These are phyloP conservation scores for Ctenopoma multispine DNA, from an alignment of 2,797 vertebrate genomes.

Conservation along the genomic window DNA sequence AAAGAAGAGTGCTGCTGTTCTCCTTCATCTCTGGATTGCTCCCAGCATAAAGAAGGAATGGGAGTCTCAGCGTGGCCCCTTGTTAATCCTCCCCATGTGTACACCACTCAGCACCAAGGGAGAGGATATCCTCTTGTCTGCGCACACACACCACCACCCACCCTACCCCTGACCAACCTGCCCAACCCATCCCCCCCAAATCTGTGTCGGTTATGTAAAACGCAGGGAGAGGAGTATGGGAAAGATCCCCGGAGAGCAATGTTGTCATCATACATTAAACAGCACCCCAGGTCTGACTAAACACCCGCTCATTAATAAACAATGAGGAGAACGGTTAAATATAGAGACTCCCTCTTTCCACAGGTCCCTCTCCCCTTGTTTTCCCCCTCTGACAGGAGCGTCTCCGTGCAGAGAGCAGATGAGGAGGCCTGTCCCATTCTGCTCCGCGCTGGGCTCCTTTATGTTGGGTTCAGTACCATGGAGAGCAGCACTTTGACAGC, in stretches of 20 bases:
- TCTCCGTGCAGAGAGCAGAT: conserved; percentile 62
- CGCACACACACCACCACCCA: conserved; percentile 23
- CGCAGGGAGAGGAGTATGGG: conserved; percentile 65
- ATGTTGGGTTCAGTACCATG: conserved; percentile 80
- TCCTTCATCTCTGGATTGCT: conserved; percentile 48
- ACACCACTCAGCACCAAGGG: conserved; percentile 54
- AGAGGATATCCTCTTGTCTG: conserved; percentile 65
- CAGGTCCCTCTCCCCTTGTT: conserved; percentile 21
- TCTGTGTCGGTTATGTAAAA: conserved; percentile 82
- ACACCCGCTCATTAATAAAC: conserved; percentile 84
- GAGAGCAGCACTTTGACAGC: conserved; percentile 68
- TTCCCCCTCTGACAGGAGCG: conserved; percentile 50
- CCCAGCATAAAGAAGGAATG: conserved; percentile 44
- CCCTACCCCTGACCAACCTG: conserved; percentile 49
- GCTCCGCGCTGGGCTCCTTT: conserved; percentile 38
- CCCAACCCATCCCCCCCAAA: conserved; percentile 48
- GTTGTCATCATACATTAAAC: conserved; percentile 86
- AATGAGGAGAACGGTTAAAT: conserved; percentile 80
- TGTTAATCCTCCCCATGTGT: conserved; percentile 74
- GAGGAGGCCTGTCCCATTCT: conserved; percentile 46
- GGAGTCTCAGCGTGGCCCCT: conserved; percentile 66
- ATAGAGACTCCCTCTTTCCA: conserved; percentile 61
- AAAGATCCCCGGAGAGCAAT: conserved; percentile 75
- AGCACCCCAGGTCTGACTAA: conserved; percentile 84
- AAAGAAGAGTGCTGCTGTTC: conserved; percentile 43